A percentile compares a stretch with the other conserved stretches of the same genome.
These are phyloP conservation scores for Lycocerus yunnanus DNA, from an alignment of 2,888 invertebrate species.

Conservation along the genomic window DNA sequence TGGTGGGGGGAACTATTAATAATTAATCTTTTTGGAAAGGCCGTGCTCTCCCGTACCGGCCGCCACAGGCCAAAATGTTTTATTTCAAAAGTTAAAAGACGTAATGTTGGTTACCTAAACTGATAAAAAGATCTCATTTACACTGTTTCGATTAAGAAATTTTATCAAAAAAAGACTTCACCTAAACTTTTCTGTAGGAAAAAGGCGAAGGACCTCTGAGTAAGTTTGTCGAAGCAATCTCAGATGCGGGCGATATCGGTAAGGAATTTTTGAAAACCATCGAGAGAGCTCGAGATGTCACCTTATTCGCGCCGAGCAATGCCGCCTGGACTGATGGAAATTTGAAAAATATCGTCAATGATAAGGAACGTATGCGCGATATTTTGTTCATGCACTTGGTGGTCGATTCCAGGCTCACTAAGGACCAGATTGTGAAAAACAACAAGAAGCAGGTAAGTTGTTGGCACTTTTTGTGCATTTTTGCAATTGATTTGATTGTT, in stretches of 20 bases:
- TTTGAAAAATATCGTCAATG: conserved; percentile 71
- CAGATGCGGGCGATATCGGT: conserved; percentile 69
- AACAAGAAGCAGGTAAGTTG: conserved; percentile 69
- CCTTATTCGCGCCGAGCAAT: conserved; percentile 89
- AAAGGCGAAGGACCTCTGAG: conserved; percentile 76
- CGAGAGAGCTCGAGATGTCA: conserved; percentile 72
- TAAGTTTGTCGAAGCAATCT: conserved; percentile 82
- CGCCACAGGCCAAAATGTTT: too few species aligned
- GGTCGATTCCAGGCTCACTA: conserved; percentile 69
- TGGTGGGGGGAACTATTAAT: too few species aligned
- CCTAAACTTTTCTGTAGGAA: conserved; percentile 56
- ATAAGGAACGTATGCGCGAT: conserved; percentile 73
- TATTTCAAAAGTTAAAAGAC: neutral
- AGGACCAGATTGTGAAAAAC: conserved; percentile 75
- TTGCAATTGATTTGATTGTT: neutral
- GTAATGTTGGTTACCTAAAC: neutral
- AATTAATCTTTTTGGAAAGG: too few species aligned
- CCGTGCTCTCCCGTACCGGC: too few species aligned
- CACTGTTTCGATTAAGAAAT: neutral
- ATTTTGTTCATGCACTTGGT: conserved; percentile 84
- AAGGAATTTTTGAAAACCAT: conserved; percentile 75
- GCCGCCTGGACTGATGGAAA: conserved; percentile 77
- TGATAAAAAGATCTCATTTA: neutral
- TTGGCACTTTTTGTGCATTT: neutral
- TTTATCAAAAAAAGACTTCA: neutral